These are phyloP conservation scores for Zaprionus vittiger DNA, from an alignment of 1,140 invertebrate genomes.

Conservation along the genomic window DNA sequence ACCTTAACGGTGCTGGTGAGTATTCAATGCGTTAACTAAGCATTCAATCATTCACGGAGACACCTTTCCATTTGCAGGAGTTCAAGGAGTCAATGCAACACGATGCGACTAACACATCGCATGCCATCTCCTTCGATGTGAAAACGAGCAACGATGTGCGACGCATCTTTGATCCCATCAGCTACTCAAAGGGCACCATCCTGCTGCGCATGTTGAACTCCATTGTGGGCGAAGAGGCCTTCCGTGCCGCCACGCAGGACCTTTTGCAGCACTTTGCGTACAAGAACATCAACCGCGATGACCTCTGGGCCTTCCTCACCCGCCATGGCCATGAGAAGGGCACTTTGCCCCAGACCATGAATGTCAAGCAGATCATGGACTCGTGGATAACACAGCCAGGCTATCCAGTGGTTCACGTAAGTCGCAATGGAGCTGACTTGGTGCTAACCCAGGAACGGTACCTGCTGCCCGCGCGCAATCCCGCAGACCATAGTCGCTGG, in stretches of 20 bases:
- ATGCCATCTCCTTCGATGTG: constrained; percentile 89
- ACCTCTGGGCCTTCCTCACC: constrained; percentile 89
- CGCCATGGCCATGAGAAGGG: constrained; percentile 84
- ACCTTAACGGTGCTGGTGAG: constrained; percentile 89
- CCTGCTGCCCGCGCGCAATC: constrained; percentile 58
- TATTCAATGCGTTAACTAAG: background rate
- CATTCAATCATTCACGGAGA: no score
- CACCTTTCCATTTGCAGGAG: constrained; percentile 81
- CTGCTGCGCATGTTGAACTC: constrained; percentile 93
- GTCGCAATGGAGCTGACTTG: constrained; percentile 58
- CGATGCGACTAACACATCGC: constrained; percentile 91
- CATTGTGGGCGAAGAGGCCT: constrained; percentile 89
- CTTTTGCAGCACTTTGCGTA: constrained; percentile 88
- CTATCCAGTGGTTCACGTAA: constrained; percentile 90
- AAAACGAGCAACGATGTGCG: constrained; percentile 90
- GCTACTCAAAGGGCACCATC: constrained; percentile 93
- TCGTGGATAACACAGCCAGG: constrained; percentile 93
- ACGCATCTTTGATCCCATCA: constrained; percentile 93
- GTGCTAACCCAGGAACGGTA: constrained; percentile 74
- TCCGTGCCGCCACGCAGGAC: constrained; percentile 88
- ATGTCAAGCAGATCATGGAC: constrained; percentile 90
- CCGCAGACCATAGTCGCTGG: constrained; percentile 84
- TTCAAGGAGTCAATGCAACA: constrained; percentile 89
- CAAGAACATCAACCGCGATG: constrained; percentile 88
- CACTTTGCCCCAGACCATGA: constrained; percentile 84